phyloP scores from a whole-genome alignment of 2,797 vertebrate genomes.

The Centropyge bicolor region DNA sequence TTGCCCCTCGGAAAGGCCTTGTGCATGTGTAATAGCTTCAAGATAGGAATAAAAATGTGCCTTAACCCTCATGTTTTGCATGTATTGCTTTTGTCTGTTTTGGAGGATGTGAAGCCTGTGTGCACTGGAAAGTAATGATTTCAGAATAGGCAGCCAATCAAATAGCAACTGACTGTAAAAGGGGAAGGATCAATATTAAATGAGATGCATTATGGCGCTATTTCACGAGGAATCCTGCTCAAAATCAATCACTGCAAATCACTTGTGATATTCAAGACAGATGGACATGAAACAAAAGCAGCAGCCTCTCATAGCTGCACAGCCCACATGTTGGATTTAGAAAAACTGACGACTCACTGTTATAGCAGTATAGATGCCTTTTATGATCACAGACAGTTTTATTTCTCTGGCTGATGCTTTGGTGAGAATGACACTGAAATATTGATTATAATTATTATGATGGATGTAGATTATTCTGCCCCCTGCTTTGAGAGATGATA shows the following conservation, averaged over 20 bases:
- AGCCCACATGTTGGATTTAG: constrained; percentile 43
- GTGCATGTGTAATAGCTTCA: neutral
- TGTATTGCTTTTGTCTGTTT: neutral
- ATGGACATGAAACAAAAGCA: constrained; percentile 45
- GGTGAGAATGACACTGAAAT: constrained; percentile 53
- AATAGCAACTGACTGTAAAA: constrained; percentile 45
- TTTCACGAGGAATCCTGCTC: constrained; percentile 38
- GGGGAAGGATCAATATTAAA: constrained; percentile 57
- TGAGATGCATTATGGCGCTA: constrained; percentile 54
- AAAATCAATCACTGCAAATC: constrained; percentile 62
- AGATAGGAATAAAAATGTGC: neutral
- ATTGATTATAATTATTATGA: constrained; percentile 65
- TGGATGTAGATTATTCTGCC: constrained; percentile 30
- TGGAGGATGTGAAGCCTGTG: neutral
- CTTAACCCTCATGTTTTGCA: neutral
- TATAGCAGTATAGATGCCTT: constrained; percentile 24
- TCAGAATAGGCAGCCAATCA: constrained; percentile 39
- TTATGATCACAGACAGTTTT: constrained; percentile 59
- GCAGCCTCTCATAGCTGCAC: constrained; percentile 25
- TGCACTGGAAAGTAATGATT: constrained; percentile 29
- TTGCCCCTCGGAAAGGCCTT: neutral
- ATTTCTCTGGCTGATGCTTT: constrained; percentile 35
- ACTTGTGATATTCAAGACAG: constrained; percentile 50
- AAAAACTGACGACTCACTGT: constrained; percentile 36
- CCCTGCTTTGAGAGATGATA: constrained; percentile 33